Base-by-base conservation (phyloP, 30 jellyfish, hydroid and myxozoan genomes). In the Chrysaora quinquecirrha region DNA sequence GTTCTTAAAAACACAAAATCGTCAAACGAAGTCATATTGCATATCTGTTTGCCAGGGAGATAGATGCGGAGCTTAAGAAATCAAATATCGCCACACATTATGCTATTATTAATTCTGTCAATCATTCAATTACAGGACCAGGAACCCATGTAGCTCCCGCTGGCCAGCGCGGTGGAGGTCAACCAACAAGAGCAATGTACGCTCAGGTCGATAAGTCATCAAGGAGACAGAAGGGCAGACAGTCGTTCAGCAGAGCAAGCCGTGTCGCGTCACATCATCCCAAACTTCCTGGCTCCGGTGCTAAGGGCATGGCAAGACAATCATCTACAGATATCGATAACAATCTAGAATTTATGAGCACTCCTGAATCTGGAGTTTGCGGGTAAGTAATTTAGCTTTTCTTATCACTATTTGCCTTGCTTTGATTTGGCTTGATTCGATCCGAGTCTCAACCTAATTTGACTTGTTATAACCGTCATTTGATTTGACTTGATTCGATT, bases 341-440 rank as follows among this genome's bases (percentile, higher is more conserved):
- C 43, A 83, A 83, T 33, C 96, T 80, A 20, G 91, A 71, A 18
- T 93, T 86, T 46, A 93, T 93, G 98, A 52, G 82, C 70, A 87
- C 98, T 20, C 98, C 98, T 7, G 98, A 93, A 64, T 88, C 98
- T 14, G 98, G 98, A 0, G 92, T 77, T 35, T 87, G 98, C 75
- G 98, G 98, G 98, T 93, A 82, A 24, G 96, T 38, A 38, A n/a
- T n/a, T n/a, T n/a, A n/a, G n/a, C n/a, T n/a, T n/a, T n/a, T n/a
- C n/a, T n/a, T n/a, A n/a, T n/a, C n/a, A n/a, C n/a, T n/a, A n/a
- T n/a, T n/a, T n/a, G n/a, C n/a, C n/a, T n/a, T n/a, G n/a, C n/a
- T n/a, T n/a, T n/a, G n/a, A n/a, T n/a, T n/a, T n/a, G n/a, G n/a
- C n/a, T n/a, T n/a, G n/a, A n/a, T n/a, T n/a, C n/a, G n/a, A n/a